Evolutionary conservation across 2,113 vertebrate species (phyloP).

Genomic region (Uria aalge): DNA sequence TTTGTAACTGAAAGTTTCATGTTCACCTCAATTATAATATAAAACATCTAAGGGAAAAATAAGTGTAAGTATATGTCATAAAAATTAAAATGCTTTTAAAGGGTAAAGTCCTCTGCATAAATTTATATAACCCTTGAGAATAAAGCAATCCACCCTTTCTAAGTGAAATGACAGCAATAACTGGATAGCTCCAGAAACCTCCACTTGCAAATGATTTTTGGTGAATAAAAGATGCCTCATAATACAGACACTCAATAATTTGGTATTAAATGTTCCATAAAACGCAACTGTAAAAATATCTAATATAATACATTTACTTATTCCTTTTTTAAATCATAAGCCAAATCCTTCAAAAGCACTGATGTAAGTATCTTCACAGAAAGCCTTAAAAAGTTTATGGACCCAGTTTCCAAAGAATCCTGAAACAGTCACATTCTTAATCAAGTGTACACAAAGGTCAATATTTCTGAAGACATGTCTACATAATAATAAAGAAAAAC

Average conservation of each 20-base stretch:
- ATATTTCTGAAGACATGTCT: neutral
- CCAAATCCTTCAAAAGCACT: neutral
- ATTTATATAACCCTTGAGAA: neutral
- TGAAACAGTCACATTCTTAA: neutral
- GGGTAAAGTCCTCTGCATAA: neutral
- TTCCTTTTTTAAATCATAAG: neutral
- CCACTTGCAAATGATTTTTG: neutral
- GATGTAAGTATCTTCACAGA: neutral
- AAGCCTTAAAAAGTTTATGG: neutral
- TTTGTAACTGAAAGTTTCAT: neutral
- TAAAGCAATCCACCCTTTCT: neutral
- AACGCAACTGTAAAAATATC: neutral
- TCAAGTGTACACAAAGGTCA: neutral
- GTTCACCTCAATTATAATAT: neutral
- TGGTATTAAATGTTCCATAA: neutral
- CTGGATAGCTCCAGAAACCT: neutral
- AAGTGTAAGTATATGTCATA: neutral
- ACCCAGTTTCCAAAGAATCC: neutral
- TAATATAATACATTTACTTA: neutral
- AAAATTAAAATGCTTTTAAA: constrained; percentile 8
- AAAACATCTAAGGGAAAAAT: neutral
- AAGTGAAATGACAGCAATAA: neutral
- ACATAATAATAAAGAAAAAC: neutral
- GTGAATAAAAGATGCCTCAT: neutral
- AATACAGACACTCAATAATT: neutral